These are phyloP conservation scores for Propithecus perrieri DNA, from an alignment of 2,797 vertebrate genomes.

Conservation along the genomic window DNA sequence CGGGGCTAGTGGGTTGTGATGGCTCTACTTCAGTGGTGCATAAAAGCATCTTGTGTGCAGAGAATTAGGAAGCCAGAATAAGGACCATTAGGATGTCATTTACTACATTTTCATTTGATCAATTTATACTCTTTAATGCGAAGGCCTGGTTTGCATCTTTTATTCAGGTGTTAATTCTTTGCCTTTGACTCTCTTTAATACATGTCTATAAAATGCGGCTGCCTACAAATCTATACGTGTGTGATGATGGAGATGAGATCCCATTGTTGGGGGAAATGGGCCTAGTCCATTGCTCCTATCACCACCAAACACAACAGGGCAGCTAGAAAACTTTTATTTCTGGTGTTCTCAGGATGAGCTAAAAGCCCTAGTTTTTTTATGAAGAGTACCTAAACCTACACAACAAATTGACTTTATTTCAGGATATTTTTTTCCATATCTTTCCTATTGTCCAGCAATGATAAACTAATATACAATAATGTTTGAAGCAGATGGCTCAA, in stretches of 20 bases:
- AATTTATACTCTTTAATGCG: constrained; percentile 76
- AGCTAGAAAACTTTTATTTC: constrained; percentile 12
- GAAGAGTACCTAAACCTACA: neutral
- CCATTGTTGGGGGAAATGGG: neutral
- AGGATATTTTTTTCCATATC: neutral
- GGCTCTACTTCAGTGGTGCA: constrained; percentile 62
- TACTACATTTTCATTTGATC: constrained; percentile 80
- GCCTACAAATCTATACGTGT: neutral
- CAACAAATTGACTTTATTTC: neutral
- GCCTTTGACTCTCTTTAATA: constrained; percentile 72
- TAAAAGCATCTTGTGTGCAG: constrained; percentile 73
- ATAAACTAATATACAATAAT: neutral
- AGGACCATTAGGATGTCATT: constrained; percentile 80
- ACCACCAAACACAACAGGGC: neutral
- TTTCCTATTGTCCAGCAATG: neutral
- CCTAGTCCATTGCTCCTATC: neutral
- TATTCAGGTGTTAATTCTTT: constrained; percentile 76
- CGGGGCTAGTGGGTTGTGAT: constrained; percentile 61
- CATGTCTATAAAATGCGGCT: constrained; percentile 12
- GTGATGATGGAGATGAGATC: neutral
- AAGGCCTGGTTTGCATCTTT: constrained; percentile 73
- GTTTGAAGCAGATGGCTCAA: neutral
- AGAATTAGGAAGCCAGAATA: constrained; percentile 73
- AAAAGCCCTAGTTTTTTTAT: neutral
- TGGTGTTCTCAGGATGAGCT: neutral